Percentiles rank a stretch among this genome's conserved stretches.
Evolutionary conservation across 2,888 invertebrate species (phyloP).

Genomic region (Yponomeuta sedellus): DNA sequence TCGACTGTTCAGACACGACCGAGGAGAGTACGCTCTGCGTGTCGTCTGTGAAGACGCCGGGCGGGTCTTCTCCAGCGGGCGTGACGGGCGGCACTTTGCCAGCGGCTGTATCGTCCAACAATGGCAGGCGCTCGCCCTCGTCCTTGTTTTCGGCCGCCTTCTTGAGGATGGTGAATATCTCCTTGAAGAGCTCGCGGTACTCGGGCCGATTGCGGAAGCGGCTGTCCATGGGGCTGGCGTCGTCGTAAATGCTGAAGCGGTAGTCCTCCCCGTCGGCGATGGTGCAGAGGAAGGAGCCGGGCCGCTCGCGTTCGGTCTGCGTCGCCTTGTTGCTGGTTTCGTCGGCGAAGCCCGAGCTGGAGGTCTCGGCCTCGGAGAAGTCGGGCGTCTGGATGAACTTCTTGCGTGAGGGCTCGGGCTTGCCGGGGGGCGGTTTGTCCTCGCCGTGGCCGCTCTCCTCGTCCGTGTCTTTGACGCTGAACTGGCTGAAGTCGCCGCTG

Average conservation of each 20-base stretch:
- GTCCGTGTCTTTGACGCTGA: conserved; percentile 79
- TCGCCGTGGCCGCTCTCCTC: conserved; percentile 80
- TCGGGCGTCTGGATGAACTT: conserved; percentile 85
- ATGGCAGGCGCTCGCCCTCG: conserved; percentile 84
- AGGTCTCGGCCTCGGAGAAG: conserved; percentile 90
- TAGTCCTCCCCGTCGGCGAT: conserved; percentile 91
- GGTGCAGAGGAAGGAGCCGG: conserved; percentile 89
- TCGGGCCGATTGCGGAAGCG: conserved; percentile 89
- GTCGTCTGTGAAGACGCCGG: conserved; percentile 81
- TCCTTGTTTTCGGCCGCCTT: conserved; percentile 90
- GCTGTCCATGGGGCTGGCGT: conserved; percentile 83
- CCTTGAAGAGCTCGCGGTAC: conserved; percentile 87
- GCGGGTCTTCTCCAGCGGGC: conserved; percentile 80
- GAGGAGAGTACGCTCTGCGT: conserved; percentile 86
- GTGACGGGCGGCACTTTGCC: conserved; percentile 82
- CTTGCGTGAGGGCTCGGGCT: conserved; percentile 61
- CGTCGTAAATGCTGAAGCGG: conserved; percentile 90
- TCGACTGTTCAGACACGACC: conserved; percentile 83
- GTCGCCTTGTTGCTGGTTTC: conserved; percentile 90
- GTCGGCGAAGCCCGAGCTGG: conserved; percentile 89
- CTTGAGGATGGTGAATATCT: conserved; percentile 89
- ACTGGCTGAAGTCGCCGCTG: conserved; percentile 82
- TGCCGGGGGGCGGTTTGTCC: conserved; percentile 71
- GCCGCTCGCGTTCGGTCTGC: conserved; percentile 85
- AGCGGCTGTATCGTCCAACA: conserved; percentile 79